Conservation (phyloP, 2,797 vertebrate species). For the Momotus momota region DNA sequence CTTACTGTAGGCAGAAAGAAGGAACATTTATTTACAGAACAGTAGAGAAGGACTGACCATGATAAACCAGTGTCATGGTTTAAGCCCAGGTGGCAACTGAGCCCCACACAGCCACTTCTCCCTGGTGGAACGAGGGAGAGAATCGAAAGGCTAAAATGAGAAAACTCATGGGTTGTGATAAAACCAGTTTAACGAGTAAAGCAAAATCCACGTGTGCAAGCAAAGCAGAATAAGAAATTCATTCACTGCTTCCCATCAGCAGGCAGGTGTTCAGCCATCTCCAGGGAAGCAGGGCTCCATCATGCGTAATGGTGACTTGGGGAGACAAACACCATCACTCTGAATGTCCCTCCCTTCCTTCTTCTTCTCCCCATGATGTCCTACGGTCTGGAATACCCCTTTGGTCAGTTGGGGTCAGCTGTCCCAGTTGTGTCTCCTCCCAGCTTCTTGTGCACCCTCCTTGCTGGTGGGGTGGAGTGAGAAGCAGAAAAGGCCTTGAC, state of each 20-base stretch:
- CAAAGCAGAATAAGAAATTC: not conserved
- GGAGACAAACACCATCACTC: not conserved
- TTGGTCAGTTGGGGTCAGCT: not conserved
- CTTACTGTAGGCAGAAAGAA: not conserved
- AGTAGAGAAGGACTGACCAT: not conserved
- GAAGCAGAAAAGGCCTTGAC: no score
- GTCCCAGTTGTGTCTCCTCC: no score
- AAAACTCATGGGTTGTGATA: not conserved
- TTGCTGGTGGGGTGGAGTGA: not conserved
- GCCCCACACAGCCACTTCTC: not conserved
- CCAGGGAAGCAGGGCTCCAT: not conserved
- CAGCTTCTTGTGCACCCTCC: not conserved
- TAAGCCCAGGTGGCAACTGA: not conserved
- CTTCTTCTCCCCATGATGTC: not conserved
- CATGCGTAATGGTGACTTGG: not conserved
- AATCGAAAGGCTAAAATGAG: not conserved
- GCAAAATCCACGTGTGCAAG: not conserved
- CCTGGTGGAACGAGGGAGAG: no score
- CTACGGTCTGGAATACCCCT: not conserved
- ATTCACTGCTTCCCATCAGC: not conserved
- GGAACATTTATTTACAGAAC: not conserved
- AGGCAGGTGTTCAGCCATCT: not conserved
- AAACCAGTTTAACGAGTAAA: not conserved
- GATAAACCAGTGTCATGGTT: not conserved
- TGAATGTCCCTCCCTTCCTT: not conserved